A percentile compares a stretch with the other conserved stretches of the same genome.
Conservation (phyloP, 2,113 vertebrate genomes). For the Nesoenas mayeri region DNA sequence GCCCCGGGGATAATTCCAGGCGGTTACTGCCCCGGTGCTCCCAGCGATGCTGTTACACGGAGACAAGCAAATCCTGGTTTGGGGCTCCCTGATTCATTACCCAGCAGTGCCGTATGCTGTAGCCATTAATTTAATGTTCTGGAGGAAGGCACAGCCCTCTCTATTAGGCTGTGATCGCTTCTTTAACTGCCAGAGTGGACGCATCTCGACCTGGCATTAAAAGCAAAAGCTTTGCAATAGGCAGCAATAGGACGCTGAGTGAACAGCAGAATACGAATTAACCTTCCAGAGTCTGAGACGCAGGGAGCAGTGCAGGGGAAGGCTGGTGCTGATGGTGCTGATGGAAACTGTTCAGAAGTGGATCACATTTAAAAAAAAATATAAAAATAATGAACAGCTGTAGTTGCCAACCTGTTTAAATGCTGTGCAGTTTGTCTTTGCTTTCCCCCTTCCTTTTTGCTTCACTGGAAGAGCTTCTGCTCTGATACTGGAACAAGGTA, state of each 20-base stretch:
- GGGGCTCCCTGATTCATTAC: background rate
- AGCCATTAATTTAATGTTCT: too few relatives aligned
- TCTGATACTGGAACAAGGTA: background rate
- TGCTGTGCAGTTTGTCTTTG: background rate
- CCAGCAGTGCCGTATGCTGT: background rate
- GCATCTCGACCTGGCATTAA: background rate
- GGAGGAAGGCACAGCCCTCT: background rate
- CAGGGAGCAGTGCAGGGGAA: background rate
- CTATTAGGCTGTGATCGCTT: background rate
- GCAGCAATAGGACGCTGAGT: background rate
- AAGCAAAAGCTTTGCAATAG: background rate
- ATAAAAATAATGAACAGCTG: background rate
- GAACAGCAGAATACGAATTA: background rate
- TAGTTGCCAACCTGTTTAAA: background rate
- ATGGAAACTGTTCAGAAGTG: background rate
- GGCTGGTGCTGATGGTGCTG: background rate
- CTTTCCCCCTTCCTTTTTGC: background rate
- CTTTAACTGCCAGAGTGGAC: background rate
- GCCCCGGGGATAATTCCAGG: background rate
- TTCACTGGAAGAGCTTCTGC: background rate
- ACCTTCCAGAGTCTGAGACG: background rate
- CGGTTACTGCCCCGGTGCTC: fast-evolving
- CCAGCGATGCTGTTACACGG: fast-evolving
- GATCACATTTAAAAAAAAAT: background rate
- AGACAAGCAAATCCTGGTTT: background rate